phyloP scores from a whole-genome alignment of 2,888 invertebrate genomes.

The Corythucha ciliata region DNA sequence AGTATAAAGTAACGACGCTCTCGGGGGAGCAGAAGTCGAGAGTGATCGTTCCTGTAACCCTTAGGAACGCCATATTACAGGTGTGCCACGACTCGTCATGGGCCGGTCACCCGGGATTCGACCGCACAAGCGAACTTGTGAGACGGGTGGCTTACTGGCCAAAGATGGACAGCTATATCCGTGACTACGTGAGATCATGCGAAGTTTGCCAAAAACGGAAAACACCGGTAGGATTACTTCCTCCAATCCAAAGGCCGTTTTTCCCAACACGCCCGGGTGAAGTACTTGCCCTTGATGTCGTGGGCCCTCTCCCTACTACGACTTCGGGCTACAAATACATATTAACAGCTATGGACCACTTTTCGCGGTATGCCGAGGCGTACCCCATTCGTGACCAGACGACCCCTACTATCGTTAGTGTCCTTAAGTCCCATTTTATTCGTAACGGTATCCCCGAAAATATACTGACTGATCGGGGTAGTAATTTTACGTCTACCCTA shows the following conservation, averaged over 20 bases:
- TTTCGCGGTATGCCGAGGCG: slow-evolving; percentile 36
- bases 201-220: slow-evolving; percentile 39
- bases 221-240: slow-evolving; percentile 29
- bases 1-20: not conserved
- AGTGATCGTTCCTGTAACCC: not conserved
- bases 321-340: slow-evolving; percentile 38
- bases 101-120: slow-evolving; percentile 36
- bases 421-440: slow-evolving; percentile 37
- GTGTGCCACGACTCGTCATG: slow-evolving; percentile 31
- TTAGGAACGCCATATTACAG: not conserved
- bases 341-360: slow-evolving; percentile 36
- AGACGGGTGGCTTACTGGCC: slow-evolving; percentile 37
- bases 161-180: slow-evolving; percentile 38
- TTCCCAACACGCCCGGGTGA: slow-evolving; percentile 35
- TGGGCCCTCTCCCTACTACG: slow-evolving; percentile 38
- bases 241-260: slow-evolving; percentile 38
- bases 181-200: slow-evolving; percentile 37
- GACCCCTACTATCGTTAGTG: slow-evolving; percentile 38
- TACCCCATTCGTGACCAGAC: slow-evolving; percentile 38
- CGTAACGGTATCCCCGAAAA: slow-evolving; percentile 39
- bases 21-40: not conserved
- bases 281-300: slow-evolving; percentile 38
- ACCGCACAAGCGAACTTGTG: slow-evolving; percentile 34
- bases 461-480: slow-evolving; percentile 41
- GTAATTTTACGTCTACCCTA: slow-evolving; percentile 37